Conservation (phyloP, 2,113 vertebrate species). For the Catharus minimus region DNA sequence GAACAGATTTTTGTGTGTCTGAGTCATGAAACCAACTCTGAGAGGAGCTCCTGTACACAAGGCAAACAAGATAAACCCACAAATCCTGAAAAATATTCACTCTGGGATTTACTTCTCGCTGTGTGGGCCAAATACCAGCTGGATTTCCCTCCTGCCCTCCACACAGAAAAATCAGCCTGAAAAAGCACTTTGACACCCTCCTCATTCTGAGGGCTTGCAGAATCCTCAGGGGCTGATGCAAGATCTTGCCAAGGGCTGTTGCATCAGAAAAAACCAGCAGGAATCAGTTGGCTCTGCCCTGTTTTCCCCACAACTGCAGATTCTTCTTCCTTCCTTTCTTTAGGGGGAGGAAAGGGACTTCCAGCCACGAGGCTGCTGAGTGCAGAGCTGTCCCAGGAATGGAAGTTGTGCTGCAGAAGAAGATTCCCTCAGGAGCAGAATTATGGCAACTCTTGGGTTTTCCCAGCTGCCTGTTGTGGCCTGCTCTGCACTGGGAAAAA, state of each 20-base stretch:
- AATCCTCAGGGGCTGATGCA: background rate
- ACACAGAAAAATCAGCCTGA: background rate
- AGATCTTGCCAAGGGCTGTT: background rate
- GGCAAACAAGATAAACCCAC: background rate
- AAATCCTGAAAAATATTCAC: conserved; percentile 3
- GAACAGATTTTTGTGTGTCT: background rate
- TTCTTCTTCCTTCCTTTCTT: background rate
- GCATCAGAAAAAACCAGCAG: background rate
- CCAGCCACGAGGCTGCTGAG: background rate
- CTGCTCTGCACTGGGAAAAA: background rate
- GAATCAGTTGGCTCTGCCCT: background rate
- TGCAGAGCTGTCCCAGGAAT: background rate
- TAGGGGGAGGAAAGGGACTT: background rate
- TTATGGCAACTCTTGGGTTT: background rate
- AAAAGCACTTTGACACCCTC: background rate
- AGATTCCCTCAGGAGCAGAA: background rate
- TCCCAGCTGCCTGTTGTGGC: background rate
- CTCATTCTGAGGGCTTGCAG: background rate
- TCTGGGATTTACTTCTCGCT: background rate
- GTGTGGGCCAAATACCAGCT: background rate
- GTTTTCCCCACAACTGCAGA: background rate
- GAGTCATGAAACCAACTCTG: background rate
- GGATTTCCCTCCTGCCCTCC: background rate
- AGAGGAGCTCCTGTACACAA: background rate
- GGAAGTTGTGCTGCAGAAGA: background rate